Base-by-base conservation (phyloP, 64 coral and sea anemone genomes). In the Montipora capricornis region DNA sequence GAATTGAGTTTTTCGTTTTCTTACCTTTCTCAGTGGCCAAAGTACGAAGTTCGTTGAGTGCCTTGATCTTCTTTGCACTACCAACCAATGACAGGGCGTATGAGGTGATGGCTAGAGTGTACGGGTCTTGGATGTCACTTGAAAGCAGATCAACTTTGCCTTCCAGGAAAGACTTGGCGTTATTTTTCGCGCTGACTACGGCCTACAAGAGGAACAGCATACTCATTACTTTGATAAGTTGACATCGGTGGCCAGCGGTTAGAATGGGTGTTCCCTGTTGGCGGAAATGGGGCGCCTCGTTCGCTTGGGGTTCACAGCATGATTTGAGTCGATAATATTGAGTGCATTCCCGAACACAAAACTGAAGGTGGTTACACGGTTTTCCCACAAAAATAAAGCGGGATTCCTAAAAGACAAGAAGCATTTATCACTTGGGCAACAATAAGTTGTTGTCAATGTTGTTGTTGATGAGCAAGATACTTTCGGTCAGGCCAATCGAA, bases 1-100 rank as follows among this genome's bases (percentile, higher is more conserved):
- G 53, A 57, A 57, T 8, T 8, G 11, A 57, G 6, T 8, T 57
- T 57, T 57, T 16, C 4, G 5, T 77, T 70, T 4, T 16, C 77
- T 80, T 73, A 98, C 97, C 97, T 91, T 94, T 90, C 70, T 86
- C 90, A 45, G 76, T 78, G 8, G 97, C 94, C 73, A 90, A 4
- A 66, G 46, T 49, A 3, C 91, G 50, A 22, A 99, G 95, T 61
- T 93, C 84, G 5, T 44, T 91, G 47, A 87, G 76, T 16, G 92
- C 90, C 49, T 93, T 88, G 14, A 49, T 15, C 74, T 73, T 95
- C 17, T 77, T 78, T 2, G 48, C 26, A 45, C 83, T 91, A 44
- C 91, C 76, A 13, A 79, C 80, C 55, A 99, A 81, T 5, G 66
- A 73, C 73, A 99, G 47, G 16, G 94, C 94, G 6, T 96, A 96